A percentile compares a stretch with the other conserved stretches of the same genome.
Conservation (phyloP, 2,797 vertebrate genomes). For the Crenichthys baileyi region DNA sequence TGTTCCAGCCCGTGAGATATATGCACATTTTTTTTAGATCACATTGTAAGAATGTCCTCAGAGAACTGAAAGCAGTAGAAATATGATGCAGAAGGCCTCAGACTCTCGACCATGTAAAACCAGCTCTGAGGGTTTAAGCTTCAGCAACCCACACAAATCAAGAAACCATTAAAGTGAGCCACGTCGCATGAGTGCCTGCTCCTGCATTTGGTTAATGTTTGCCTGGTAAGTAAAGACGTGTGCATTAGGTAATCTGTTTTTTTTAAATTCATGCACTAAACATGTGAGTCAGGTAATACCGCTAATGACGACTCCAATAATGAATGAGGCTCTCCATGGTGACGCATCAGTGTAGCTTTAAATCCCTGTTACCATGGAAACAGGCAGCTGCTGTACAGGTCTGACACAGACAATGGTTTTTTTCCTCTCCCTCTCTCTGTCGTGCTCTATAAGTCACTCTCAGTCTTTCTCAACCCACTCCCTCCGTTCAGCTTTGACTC, state of each 20-base stretch:
- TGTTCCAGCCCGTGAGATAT: slow-evolving; percentile 17
- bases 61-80: slow-evolving; percentile 29
- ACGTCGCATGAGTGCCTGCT: slow-evolving; percentile 16
- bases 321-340: slow-evolving; percentile 63
- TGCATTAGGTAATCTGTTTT: background rate
- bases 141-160: slow-evolving; percentile 52
- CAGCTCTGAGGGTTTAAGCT: slow-evolving; percentile 33
- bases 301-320: slow-evolving; percentile 64
- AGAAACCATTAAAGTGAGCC: slow-evolving; percentile 26
- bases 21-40: slow-evolving; percentile 12
- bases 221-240: background rate
- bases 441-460: slow-evolving; percentile 37
- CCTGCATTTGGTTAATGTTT: slow-evolving; percentile 14
- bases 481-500: slow-evolving; percentile 35
- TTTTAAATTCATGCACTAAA: slow-evolving; percentile 3
- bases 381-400: slow-evolving; percentile 75
- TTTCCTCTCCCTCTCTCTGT: slow-evolving; percentile 40
- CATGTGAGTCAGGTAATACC: slow-evolving; percentile 50
- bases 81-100: slow-evolving; percentile 60
- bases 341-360: slow-evolving; percentile 77
- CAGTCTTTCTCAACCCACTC: slow-evolving; percentile 40
- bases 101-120: slow-evolving; percentile 29
- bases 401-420: slow-evolving; percentile 71
- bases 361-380: slow-evolving; percentile 85
- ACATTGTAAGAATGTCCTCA: slow-evolving; percentile 2